These are phyloP conservation scores for Sarcophaga peregrina DNA, from an alignment of 1,140 invertebrate genomes.

Conservation along the genomic window DNA sequence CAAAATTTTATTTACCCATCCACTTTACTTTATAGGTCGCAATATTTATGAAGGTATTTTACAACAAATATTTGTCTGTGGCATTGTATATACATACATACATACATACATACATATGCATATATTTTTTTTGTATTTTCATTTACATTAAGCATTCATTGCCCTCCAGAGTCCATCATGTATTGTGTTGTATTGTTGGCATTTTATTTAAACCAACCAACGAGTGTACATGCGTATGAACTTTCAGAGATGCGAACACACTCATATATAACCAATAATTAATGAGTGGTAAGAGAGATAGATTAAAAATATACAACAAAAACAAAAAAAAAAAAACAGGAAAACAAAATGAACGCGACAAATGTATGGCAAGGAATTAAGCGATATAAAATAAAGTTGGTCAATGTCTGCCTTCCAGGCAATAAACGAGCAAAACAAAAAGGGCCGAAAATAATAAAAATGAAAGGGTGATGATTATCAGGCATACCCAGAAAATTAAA, in stretches of 20 bases:
- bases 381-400: background rate
- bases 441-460: no score
- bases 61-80: background rate
- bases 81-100: no score
- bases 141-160: slow-evolving; percentile 20
- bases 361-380: background rate
- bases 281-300: slow-evolving; percentile 26
- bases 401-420: slow-evolving; percentile 6
- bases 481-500: background rate
- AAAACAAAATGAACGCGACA: background rate
- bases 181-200: background rate
- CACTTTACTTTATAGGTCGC: background rate
- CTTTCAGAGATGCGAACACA: background rate
- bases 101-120: background rate
- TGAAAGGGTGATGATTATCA: background rate
- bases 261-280: slow-evolving; percentile 5
- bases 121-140: background rate
- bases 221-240: background rate
- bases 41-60: slow-evolving; percentile 20
- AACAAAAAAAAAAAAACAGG: background rate
- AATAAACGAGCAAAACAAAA: background rate
- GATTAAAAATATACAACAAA: slow-evolving; percentile 13
- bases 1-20: no score
- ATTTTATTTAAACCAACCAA: background rate
- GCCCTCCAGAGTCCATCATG: slow-evolving; percentile 2